These are phyloP conservation scores for Synergus gifuensis DNA, from an alignment of 2,888 invertebrate genomes.

Conservation along the genomic window DNA sequence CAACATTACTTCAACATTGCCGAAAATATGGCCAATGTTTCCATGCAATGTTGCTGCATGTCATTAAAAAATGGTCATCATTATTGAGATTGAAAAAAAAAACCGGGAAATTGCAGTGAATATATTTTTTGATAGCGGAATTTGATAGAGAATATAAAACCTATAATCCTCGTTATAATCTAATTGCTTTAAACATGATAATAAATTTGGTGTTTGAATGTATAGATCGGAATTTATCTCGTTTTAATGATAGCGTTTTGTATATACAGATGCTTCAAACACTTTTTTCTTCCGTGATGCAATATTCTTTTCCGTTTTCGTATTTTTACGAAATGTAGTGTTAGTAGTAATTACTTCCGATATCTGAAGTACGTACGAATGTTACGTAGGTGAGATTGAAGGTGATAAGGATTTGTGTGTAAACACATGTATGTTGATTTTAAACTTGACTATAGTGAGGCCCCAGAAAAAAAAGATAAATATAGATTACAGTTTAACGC, in stretches of 20 bases:
- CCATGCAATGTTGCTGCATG: too few species aligned
- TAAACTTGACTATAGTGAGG: slow-evolving; percentile 12
- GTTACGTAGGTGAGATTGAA: slow-evolving; percentile 2
- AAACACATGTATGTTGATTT: slow-evolving; percentile 17
- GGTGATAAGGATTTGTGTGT: slow-evolving; percentile 2
- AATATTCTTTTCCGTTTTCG: neutral
- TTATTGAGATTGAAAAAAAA: too few species aligned
- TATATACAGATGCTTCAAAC: too few species aligned
- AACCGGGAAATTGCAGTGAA: too few species aligned
- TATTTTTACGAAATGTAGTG: neutral
- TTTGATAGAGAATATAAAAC: too few species aligned
- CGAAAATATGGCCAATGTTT: too few species aligned
- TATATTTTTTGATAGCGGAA: too few species aligned
- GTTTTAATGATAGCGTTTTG: neutral
- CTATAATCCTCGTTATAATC: too few species aligned
- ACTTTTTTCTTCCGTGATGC: too few species aligned
- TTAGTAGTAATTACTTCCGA: slow-evolving; percentile 16
- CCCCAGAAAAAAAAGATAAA: neutral
- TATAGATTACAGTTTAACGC: neutral
- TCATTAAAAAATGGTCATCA: too few species aligned
- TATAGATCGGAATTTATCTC: neutral
- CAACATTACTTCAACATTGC: too few species aligned
- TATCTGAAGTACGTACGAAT: neutral
- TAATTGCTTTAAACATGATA: neutral
- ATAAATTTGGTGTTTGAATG: neutral